Base-by-base conservation (phyloP, 2,797 vertebrate genomes). In the Lutjanus campechanus region DNA sequence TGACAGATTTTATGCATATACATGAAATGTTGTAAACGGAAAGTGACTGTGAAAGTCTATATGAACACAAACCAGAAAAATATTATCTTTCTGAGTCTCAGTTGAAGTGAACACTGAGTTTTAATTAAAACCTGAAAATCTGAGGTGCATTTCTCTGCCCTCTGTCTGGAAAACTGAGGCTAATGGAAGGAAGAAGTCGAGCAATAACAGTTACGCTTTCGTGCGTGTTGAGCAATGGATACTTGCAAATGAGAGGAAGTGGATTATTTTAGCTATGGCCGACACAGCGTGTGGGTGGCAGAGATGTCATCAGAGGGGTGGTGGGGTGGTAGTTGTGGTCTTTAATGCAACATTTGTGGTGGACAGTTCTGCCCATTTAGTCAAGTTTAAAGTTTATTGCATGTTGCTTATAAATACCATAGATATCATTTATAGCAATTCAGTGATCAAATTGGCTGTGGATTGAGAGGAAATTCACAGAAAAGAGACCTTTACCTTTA, bases 221-320 rank as follows among this genome's bases (percentile, higher is more conserved):
- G 3, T 46, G 65, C 11, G 5, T 17, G 40, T 58, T 67, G 44
- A 19, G 53, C 19, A 67, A 80, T 54, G 36, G 62, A 58, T 70
- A 44, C 3, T 60, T 63, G 19, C 1, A 64, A 69, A 79, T 67
- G 11, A 83, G 67, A 72, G 91, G 83, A 86, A 70, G 68, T 78
- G 76, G 51, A 61, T 43, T 77, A 62, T 76, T 70, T 78, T 50
- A 66, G n/a, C 55, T 5, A 25, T 60, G 64, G 22, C 20, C 15
- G 29, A 76, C 36, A 63, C 3, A 51, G 49, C n/a, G 63, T 11
- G 76, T 87, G 77, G 83, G 77, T 22, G 49, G 43, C 55, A 61
- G 29, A 47, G 73, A 71, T 46, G 54, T 11, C 59, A 74, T 79
- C 5, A 43, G 20, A 29, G 54, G 40, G 54, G 55, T n/a, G n/a